phyloP scores from a whole-genome alignment of 2,797 vertebrate genomes.

The Megalops cyprinoides region DNA sequence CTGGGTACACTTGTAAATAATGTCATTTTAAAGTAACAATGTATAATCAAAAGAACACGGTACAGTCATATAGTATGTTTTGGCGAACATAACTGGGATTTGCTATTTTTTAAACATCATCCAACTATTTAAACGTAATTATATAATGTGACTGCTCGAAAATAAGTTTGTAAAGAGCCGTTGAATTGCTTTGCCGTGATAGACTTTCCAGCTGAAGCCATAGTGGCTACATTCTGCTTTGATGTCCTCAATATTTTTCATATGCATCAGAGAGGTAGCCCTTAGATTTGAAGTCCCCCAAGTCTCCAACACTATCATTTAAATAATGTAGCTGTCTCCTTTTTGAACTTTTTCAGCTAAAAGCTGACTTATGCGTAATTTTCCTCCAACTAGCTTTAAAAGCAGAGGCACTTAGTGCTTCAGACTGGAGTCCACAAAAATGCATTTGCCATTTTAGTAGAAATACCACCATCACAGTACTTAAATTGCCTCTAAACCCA shows the following conservation, averaged over 20 bases:
- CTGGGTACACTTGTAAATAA: conserved; percentile 39
- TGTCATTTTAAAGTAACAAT: conserved; percentile 38
- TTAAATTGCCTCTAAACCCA: conserved; percentile 20
- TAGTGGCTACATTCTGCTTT: conserved; percentile 21
- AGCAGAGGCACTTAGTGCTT: conserved; percentile 5
- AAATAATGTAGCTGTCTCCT: conserved; percentile 5
- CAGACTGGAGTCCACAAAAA: conserved; percentile 11
- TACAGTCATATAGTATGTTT: conserved; percentile 28
- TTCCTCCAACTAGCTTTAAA: conserved; percentile 37
- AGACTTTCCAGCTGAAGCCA: conserved; percentile 13
- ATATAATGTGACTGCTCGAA: conserved; percentile 10
- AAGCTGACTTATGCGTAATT: conserved; percentile 4
- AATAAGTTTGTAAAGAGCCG: conserved; percentile 17
- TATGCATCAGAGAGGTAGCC: conserved; percentile 14
- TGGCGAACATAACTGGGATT: conserved; percentile 10
- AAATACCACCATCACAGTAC: conserved; percentile 20
- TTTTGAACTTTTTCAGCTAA: conserved; percentile 20
- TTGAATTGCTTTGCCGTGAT: conserved; percentile 29
- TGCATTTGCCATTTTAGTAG: conserved; percentile 24
- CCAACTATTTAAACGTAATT: conserved; percentile 28
- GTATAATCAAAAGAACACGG: conserved; percentile 36
- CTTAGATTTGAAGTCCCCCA: neutral
- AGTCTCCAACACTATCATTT: conserved; percentile 18
- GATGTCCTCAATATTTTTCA: conserved; percentile 1
- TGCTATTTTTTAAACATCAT: conserved; percentile 19